A percentile compares a stretch with the other conserved stretches of the same genome.
Conservation (phyloP, 2,888 invertebrate species). For the Melinaea menophilus region DNA sequence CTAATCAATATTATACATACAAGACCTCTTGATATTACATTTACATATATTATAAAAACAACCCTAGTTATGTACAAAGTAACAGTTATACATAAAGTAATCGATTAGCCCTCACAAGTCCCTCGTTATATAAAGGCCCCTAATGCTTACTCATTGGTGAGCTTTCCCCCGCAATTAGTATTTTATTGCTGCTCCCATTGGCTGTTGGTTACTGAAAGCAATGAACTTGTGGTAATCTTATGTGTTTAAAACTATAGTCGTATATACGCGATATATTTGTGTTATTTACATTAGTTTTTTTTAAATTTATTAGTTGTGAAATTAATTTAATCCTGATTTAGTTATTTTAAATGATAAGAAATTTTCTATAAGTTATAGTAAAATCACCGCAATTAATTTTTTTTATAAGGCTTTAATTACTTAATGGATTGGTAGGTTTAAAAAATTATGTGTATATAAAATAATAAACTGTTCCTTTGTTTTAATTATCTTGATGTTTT, state of each 20-base stretch:
- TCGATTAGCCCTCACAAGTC: slow-evolving; percentile 38
- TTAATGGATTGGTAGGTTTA: too few relatives aligned
- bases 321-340: neutral
- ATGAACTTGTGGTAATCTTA: slow-evolving; percentile 13
- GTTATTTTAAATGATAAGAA: too few relatives aligned
- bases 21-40: too few relatives aligned
- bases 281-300: neutral
- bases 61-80: too few relatives aligned
- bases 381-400: too few relatives aligned
- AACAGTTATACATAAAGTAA: neutral
- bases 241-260: neutral
- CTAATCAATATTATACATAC: too few relatives aligned
- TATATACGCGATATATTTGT: neutral
- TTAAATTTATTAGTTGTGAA: neutral
- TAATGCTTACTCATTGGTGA: slow-evolving; percentile 75
- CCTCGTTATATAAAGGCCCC: slow-evolving; percentile 55
- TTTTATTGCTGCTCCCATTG: slow-evolving; percentile 66
- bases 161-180: slow-evolving; percentile 71
- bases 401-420: too few relatives aligned
- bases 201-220: slow-evolving; percentile 38
- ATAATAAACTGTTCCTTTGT: too few relatives aligned
- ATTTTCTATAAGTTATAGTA: too few relatives aligned
- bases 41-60: too few relatives aligned
- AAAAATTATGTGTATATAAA: too few relatives aligned
- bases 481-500: too few relatives aligned